Evolutionary conservation across 2,113 vertebrate genomes (phyloP).

Genomic region (Sula dactylatra): DNA sequence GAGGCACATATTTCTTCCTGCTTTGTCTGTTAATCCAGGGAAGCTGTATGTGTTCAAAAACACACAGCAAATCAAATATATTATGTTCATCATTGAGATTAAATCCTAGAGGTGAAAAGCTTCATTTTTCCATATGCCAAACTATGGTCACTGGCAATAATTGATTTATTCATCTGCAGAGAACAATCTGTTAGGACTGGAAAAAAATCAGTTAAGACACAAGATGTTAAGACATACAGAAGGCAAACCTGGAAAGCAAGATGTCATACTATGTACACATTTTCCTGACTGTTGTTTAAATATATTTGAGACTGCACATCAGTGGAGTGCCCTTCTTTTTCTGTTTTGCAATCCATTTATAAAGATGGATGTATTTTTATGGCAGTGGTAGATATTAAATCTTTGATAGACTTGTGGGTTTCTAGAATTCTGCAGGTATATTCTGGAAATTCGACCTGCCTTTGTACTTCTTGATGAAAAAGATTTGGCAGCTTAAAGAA

Average conservation of each 20-base stretch:
- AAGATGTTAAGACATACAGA: neutral
- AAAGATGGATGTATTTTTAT: neutral
- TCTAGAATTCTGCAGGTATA: neutral
- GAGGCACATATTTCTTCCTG: neutral
- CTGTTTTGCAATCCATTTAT: neutral
- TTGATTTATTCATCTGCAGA: neutral
- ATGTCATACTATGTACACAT: neutral
- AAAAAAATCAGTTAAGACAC: neutral
- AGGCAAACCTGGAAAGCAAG: neutral
- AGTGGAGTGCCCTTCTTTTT: neutral
- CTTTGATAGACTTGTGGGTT: neutral
- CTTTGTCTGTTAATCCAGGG: neutral
- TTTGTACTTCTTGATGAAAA: neutral
- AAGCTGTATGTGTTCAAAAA: neutral
- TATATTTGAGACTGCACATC: neutral
- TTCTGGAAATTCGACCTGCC: neutral
- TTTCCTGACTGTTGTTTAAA: neutral
- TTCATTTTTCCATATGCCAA: neutral
- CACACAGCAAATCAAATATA: neutral
- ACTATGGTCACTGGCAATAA: neutral
- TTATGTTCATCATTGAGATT: neutral
- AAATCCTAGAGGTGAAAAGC: neutral
- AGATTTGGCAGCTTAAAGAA: conserved; percentile 48
- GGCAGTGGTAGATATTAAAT: neutral
- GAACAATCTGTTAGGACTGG: neutral